Evolutionary conservation across 2,888 invertebrate species (phyloP), one percentile per base, ranked within the genome.

Genomic region (Scaptomyza tumidula): DNA sequence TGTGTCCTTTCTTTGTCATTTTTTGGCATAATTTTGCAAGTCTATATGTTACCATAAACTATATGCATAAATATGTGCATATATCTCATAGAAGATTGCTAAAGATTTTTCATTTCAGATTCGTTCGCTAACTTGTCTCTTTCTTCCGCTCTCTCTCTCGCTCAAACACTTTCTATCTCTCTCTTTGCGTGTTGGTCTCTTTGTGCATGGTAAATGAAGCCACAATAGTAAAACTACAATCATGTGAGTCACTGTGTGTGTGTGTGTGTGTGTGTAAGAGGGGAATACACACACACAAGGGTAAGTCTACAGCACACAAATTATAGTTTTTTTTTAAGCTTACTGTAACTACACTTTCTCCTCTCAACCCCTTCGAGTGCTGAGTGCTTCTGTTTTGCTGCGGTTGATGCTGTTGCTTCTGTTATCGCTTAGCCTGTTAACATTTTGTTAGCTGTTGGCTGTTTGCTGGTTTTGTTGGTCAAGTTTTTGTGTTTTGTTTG

Each of bases 51-150:
- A 24, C 5, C 24, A 24, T 3, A 24, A 2, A 24, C n/a, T 58
- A 19, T 52, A 50, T 24, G 44, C 39, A 14, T 39, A 39, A 39
- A 39, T 19, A 41, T 69, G 58, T 59, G 54, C 41, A 66, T 58
- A 69, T 56, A 69, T 67, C 68, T 75, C 69, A 73, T 41, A 45
- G 7, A 6, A 19, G 10, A 31, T 53, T 59, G 58, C 65, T 76
- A 46, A 48, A 80, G 82, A 89, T 88, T 86, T 88, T 85, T 88
- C 89, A 83, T 89, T 88, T 89, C 59, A 89, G 89, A 88, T 89
- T 78, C 35, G 71, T 56, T 72, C 58, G 68, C 73, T 63, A 64
- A 75, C 69, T 77, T 76, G 66, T 59, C 66, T 55, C 16, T 35
- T 44, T 41, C 4, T 11, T 31, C 46, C 31, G 39, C 33, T 44